These are phyloP conservation scores for Sceloporus undulatus DNA, from an alignment of 2,113 vertebrate species.

Conservation along the genomic window DNA sequence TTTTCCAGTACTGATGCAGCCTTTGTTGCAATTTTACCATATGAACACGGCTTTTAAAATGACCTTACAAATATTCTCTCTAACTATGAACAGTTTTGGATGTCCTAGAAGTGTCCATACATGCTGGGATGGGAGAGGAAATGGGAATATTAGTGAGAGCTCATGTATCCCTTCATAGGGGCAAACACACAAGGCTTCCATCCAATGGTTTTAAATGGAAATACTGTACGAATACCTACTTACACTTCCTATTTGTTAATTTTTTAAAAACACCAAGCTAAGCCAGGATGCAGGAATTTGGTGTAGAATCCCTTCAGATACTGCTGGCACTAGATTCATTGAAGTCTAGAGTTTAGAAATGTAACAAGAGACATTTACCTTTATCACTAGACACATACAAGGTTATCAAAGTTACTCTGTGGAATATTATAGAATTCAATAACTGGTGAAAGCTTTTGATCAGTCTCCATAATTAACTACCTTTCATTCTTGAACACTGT, in stretches of 20 bases:
- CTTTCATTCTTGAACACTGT: background rate
- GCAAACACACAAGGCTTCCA: background rate
- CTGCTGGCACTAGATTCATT: background rate
- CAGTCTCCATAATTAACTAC: background rate
- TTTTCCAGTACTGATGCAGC: too few species aligned
- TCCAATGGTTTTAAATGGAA: background rate
- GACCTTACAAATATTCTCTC: background rate
- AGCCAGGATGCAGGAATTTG: background rate
- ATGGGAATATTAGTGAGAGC: too few species aligned
- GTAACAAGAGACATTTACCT: background rate
- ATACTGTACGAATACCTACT: background rate
- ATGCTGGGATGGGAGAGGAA: background rate
- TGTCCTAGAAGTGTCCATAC: background rate
- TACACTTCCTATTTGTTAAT: background rate
- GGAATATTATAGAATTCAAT: background rate
- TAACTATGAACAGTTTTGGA: background rate
- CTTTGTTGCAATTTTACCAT: too few species aligned
- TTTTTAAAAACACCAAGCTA: background rate
- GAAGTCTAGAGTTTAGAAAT: background rate
- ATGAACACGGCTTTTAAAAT: background rate
- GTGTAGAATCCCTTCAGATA: background rate
- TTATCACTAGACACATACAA: background rate
- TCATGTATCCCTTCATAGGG: background rate
- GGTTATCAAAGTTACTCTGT: background rate
- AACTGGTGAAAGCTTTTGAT: background rate